Evolutionary conservation across 2,888 invertebrate genomes (phyloP).

Genomic region (Rugalucina vietnamica): DNA sequence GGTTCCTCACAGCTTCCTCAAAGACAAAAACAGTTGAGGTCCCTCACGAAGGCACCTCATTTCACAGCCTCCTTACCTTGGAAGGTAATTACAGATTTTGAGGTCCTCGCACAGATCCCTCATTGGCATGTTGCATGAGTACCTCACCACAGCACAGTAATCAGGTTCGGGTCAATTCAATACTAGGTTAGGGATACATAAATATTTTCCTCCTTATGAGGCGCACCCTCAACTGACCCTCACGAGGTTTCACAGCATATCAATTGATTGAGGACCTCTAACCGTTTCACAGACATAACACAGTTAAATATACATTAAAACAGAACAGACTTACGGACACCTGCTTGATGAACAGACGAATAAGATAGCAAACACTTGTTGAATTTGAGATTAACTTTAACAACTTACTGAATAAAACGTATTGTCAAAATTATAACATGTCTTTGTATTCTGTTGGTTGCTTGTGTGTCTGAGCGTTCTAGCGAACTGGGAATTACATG

Average conservation of each 20-base stretch:
- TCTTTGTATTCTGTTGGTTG: constrained; percentile 4
- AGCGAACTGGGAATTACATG: neutral
- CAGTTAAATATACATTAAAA: neutral
- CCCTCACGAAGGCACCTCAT: neutral
- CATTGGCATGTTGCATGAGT: neutral
- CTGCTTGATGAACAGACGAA: neutral
- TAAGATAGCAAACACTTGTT: neutral
- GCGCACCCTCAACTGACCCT: neutral
- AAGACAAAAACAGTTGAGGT: neutral
- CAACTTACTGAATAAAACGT: neutral
- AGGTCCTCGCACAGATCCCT: neutral
- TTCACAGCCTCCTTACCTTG: no score
- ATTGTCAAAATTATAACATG: neutral
- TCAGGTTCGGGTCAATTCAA: no score
- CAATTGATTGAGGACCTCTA: neutral
- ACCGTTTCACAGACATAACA: neutral
- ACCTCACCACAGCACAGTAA: neutral
- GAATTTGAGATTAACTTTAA: neutral
- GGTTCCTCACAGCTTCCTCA: neutral
- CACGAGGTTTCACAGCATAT: neutral
- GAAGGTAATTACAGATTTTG: neutral
- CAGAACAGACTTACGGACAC: neutral
- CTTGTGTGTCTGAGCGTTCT: neutral
- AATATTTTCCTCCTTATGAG: neutral
- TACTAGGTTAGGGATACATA: neutral